A percentile compares a stretch with the other conserved stretches of the same genome.
These are phyloP conservation scores for Folsomia candida DNA, from an alignment of 2,888 invertebrate species.

Conservation along the genomic window DNA sequence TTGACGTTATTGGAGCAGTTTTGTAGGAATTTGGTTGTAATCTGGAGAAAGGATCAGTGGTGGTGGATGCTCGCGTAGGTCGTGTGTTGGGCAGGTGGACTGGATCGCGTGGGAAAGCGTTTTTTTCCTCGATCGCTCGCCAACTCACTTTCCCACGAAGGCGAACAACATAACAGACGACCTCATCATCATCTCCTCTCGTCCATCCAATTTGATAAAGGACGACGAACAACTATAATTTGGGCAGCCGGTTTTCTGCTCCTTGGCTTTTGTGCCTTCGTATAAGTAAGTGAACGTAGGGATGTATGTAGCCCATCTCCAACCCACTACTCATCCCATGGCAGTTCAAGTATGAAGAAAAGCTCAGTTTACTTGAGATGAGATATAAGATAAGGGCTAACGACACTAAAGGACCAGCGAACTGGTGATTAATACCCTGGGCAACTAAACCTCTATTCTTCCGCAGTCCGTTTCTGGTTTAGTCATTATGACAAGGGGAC, in stretches of 20 bases:
- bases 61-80: conserved; percentile 48
- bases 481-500: conserved; percentile 22
- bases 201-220: not conserved
- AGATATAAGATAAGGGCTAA: conserved; percentile 9
- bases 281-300: not conserved
- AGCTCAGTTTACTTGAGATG: not conserved
- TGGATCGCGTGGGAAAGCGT: conserved; percentile 53
- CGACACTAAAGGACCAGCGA: conserved; percentile 5
- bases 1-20: not conserved
- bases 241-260: conserved; percentile 16
- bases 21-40: conserved; percentile 13
- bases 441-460: not conserved
- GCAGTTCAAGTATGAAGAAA: too few relatives aligned
- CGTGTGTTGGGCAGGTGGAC: conserved; percentile 51
- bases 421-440: not conserved
- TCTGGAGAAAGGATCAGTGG: conserved; percentile 31
- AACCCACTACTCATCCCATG: too few relatives aligned
- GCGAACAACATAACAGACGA: conserved; percentile 9
- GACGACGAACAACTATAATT: not conserved
- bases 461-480: conserved; percentile 10
- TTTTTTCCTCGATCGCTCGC: too few relatives aligned
- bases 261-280: conserved; percentile 5
- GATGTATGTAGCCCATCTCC: not conserved
- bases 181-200: conserved; percentile 10
- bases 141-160: conserved; percentile 52